These are phyloP conservation scores for Eristalis tenax DNA, from an alignment of 2,888 invertebrate genomes.

Conservation along the genomic window DNA sequence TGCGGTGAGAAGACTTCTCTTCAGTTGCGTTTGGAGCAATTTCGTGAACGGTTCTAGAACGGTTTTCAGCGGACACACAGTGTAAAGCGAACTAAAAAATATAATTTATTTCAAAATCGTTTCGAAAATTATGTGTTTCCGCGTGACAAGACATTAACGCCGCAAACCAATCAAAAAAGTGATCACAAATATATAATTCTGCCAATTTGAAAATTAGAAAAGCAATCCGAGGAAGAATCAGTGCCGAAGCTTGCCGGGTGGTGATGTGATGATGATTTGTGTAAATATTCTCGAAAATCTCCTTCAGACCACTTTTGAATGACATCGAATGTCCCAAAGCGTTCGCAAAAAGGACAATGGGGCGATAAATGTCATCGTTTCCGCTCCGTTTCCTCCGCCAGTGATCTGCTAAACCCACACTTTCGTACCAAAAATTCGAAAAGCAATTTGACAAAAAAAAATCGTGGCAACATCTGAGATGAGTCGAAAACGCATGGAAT, in stretches of 20 bases:
- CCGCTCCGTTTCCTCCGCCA: slow-evolving; percentile 12
- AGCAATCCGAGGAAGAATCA: not conserved
- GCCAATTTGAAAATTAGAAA: not conserved
- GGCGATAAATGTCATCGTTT: slow-evolving; percentile 14
- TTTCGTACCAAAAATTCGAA: not conserved
- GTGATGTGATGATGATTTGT: not conserved
- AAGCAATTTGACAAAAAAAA: not conserved
- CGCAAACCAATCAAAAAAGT: slow-evolving; percentile 17
- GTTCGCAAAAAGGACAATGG: slow-evolving; percentile 26
- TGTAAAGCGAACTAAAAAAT: not conserved
- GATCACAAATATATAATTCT: not conserved
- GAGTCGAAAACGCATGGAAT: slow-evolving; percentile 70
- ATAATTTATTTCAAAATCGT: slow-evolving; percentile 21
- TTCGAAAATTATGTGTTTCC: slow-evolving; percentile 27
- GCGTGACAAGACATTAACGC: slow-evolving; percentile 16
- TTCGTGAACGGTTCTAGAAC: slow-evolving; percentile 66
- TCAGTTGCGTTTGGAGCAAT: slow-evolving; percentile 70
- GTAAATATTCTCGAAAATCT: slow-evolving; percentile 9
- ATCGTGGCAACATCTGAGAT: slow-evolving; percentile 27
- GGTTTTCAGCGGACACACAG: slow-evolving; percentile 24
- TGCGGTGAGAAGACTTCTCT: slow-evolving; percentile 41
- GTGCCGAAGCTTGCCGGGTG: slow-evolving; percentile 11
- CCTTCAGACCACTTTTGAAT: slow-evolving; percentile 1
- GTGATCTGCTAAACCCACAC: slow-evolving; percentile 20
- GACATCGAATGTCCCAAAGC: slow-evolving; percentile 8